Evolutionary conservation across 2,888 invertebrate species (phyloP).

Genomic region (Tachina lurida): DNA sequence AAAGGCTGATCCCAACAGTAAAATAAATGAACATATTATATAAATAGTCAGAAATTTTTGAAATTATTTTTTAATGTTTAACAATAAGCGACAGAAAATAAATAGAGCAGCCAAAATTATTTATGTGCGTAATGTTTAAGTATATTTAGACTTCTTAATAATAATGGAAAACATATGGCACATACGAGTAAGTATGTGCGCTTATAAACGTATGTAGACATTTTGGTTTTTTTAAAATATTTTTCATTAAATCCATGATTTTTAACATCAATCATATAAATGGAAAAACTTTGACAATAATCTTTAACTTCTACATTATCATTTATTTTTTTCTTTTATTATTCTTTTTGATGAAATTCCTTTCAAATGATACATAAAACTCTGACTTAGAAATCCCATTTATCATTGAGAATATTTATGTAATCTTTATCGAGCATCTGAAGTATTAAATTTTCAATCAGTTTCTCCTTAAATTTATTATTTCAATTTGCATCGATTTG

Average conservation of each 20-base stretch:
- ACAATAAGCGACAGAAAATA: neutral
- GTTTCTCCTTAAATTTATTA: neutral
- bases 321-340: neutral
- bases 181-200: too few relatives aligned
- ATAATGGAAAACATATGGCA: neutral
- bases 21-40: neutral
- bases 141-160: neutral
- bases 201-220: too few relatives aligned
- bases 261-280: neutral
- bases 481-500: neutral
- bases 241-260: neutral
- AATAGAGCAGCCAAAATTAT: neutral
- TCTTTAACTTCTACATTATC: neutral
- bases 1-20: neutral
- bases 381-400: neutral
- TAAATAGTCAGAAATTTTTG: neutral
- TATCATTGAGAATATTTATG: neutral
- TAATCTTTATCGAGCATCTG: neutral
- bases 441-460: neutral
- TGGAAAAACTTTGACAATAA: neutral
- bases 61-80: neutral
- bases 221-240: too few relatives aligned
- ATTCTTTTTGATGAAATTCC: neutral
- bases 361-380: neutral
- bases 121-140: neutral